Conservation (phyloP, 2,113 vertebrate species). For the Motacilla tschutschensis region DNA sequence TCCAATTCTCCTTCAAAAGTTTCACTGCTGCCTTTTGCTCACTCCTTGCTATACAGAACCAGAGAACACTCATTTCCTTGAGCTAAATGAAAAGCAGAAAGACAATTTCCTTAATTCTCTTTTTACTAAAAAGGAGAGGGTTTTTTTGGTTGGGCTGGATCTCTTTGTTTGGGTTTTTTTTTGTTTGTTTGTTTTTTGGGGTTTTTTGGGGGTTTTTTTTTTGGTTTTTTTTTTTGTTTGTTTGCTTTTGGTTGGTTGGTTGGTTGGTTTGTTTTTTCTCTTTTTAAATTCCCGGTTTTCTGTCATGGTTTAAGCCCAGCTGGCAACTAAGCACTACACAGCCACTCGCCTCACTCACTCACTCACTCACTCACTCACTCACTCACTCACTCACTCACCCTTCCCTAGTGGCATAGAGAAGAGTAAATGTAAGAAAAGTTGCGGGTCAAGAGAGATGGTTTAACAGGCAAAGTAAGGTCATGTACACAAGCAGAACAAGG, state of each 20-base stretch:
- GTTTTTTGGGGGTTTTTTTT: neutral
- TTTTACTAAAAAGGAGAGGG: neutral
- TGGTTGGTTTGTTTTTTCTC: neutral
- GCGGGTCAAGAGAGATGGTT: fast-evolving
- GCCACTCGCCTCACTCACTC: fast-evolving
- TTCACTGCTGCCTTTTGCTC: neutral
- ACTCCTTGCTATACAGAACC: neutral
- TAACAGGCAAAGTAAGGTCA: neutral
- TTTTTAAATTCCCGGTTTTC: neutral
- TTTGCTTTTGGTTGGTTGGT: neutral
- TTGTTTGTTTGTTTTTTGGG: neutral
- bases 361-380: fast-evolving
- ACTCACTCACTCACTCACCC: fast-evolving
- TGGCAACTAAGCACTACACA: neutral
- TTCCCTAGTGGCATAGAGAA: fast-evolving
- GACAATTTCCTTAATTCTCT: neutral
- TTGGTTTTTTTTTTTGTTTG: neutral
- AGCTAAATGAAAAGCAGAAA: neutral
- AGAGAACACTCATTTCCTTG: neutral
- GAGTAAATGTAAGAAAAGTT: neutral
- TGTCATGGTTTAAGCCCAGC: neutral
- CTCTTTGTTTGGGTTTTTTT: neutral
- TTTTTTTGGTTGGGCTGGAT: neutral
- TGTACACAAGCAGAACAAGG: fast-evolving
- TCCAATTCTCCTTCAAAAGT: conserved; percentile 23